Evolutionary conservation across 2,113 vertebrate genomes (phyloP), one percentile per base, ranked within the genome.

Genomic region (Xenotilapia longispinis): DNA sequence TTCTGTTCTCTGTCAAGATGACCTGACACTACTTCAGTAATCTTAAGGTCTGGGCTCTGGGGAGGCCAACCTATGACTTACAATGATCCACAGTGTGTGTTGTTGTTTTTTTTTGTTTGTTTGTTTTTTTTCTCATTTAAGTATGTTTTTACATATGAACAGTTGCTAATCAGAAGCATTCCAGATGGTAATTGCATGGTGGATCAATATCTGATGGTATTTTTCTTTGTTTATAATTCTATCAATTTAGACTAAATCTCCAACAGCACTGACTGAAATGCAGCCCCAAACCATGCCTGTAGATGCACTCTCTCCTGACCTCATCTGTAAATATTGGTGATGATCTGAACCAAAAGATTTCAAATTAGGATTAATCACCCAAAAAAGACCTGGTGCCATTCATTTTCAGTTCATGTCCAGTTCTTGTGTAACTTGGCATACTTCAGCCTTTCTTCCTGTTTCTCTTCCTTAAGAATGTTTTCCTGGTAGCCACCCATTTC

Each of bases 61-160:
- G 21, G 38, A 45, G 65, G 38, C 21, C 68, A 10, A 45, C 5
- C 68, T 23, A 42, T 42, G 65, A 42, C 11, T 40, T 38, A 68
- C 4, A 68, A 13, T 68, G 10, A 38, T 38, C 4, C 60, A 38
- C 33, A 21, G 33, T 38, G 26, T 31, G 23, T 0, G 4, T 15
- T 6, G 3, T 0, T 47, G 4, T 13, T 3, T 2, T 11, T 4
- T 2, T 23, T 2, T n/a, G 0, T 49, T 5, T 7, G 4, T 3
- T 26, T 28, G 3, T 13, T 14, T 45, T 45, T 2, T 6, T 6
- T 1, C 0, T 28, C 57, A 19, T 60, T 60, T 31, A 60, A 33
- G 28, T 60, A 33, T 60, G 15, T 60, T 60, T 63, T 63, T 33
- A 33, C 28, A 60, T 60, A 33, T 65, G 19, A 21, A 21, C 19